Conservation (phyloP, 2,113 vertebrate species). For the Conger conger region DNA sequence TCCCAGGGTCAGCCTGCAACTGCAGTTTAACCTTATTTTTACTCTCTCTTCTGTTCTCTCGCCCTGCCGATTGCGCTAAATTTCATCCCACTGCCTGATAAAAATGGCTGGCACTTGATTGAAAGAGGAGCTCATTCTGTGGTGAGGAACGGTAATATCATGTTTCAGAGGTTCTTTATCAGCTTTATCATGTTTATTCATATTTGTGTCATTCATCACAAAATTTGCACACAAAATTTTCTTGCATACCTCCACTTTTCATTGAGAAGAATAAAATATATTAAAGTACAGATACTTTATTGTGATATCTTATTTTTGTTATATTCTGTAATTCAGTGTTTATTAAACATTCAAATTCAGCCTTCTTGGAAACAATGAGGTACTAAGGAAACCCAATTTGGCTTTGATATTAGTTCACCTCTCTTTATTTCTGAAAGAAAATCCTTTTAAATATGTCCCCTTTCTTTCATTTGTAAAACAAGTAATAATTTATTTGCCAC, state of each 20-base stretch:
- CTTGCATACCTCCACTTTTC: background rate
- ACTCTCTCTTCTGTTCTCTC: constrained; percentile 35
- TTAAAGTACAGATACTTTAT: background rate
- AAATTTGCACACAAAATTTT: background rate
- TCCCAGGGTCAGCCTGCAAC: constrained; percentile 46
- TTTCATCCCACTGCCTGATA: background rate
- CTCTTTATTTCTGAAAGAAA: background rate
- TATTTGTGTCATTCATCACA: background rate
- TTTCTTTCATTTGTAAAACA: constrained; percentile 71
- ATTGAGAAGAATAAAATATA: background rate
- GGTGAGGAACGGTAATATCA: constrained; percentile 10
- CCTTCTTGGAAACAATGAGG: constrained; percentile 22
- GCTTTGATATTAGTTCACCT: constrained; percentile 64
- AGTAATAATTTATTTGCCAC: constrained; percentile 60
- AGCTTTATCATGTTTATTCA: background rate
- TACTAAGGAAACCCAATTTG: constrained; percentile 57
- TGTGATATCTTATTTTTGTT: background rate
- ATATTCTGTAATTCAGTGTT: constrained; percentile 31
- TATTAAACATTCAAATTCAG: constrained; percentile 57
- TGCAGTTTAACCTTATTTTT: constrained; percentile 55
- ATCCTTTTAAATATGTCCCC: constrained; percentile 58
- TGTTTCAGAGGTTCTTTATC: background rate
- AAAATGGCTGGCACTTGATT: constrained; percentile 1
- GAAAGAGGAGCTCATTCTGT: constrained; percentile 13
- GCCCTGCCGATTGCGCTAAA: constrained; percentile 9